Base-by-base conservation (phyloP, 2,888 invertebrate species). In the Dryobotodes eremita region DNA sequence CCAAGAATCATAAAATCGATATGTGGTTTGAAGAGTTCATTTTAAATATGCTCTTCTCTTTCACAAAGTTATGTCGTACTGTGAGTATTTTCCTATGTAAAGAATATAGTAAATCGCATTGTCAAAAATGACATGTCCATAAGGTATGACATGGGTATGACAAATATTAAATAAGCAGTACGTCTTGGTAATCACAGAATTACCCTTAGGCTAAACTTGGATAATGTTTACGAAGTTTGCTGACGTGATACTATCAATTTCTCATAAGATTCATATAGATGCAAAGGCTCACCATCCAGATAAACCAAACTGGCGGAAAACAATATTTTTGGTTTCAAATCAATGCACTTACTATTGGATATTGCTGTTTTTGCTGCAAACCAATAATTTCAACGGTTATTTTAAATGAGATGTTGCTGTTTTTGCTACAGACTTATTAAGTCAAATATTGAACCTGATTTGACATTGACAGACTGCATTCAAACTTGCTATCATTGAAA, bases 231-330 rank as follows among this genome's bases (percentile, higher is more conserved):
- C 1, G 36, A 62, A 23, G 26, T 57, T 20, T 11, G 1, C 46
- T 46, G 74, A 48, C 4, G 23, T 20, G 13, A 72, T 36, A 57
- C n/a, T 20, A 48, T 48, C 75, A 48, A 68, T 48, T 61, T n/a
- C n/a, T n/a, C n/a, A n/a, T n/a, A n/a, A n/a, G n/a, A n/a, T n/a
- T n/a, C n/a, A n/a, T n/a, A n/a, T n/a, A n/a, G n/a, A n/a, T n/a
- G n/a, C n/a, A n/a, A n/a, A n/a, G n/a, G n/a, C n/a, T n/a, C n/a
- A n/a, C n/a, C n/a, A n/a, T n/a, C n/a, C n/a, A n/a, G n/a, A n/a
- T n/a, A n/a, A n/a, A n/a, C n/a, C n/a, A n/a, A n/a, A n/a, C n/a
- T n/a, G n/a, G n/a, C n/a, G n/a, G n/a, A n/a, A n/a, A n/a, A n/a
- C n/a, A n/a, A n/a, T n/a, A n/a, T n/a, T n/a, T n/a, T n/a, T n/a